Conservation (phyloP, 2,113 vertebrate genomes). For the Bos javanicus region DNA sequence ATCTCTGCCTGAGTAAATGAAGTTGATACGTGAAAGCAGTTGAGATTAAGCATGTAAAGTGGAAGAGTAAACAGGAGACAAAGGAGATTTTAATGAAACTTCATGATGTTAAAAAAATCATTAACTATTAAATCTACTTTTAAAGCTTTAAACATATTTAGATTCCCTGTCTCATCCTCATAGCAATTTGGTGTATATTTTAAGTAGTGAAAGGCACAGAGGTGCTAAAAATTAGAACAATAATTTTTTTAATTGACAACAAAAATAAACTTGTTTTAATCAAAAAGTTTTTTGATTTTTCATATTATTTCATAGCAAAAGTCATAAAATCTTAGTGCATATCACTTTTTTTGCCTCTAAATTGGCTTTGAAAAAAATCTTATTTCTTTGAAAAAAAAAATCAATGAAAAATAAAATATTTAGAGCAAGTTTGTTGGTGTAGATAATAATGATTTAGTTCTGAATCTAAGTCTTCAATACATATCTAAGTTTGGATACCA, state of each 20-base stretch:
- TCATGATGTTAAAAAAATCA: not conserved
- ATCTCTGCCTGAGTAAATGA: slow-evolving; percentile 51
- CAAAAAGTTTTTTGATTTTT: not conserved
- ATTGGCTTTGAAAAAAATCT: slow-evolving; percentile 22
- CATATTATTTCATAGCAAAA: slow-evolving; percentile 14
- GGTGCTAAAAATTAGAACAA: not conserved
- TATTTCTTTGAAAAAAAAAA: slow-evolving; percentile 17
- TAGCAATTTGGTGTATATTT: not conserved
- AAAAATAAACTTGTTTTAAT: slow-evolving; percentile 28
- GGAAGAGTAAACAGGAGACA: slow-evolving; percentile 48
- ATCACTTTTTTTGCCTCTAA: not conserved
- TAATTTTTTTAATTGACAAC: not conserved
- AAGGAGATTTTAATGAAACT: slow-evolving; percentile 36
- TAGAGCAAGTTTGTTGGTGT: not conserved
- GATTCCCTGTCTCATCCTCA: not conserved
- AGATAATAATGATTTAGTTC: not conserved
- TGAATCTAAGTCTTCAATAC: not conserved
- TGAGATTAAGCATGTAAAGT: slow-evolving; percentile 46
- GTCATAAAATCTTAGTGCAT: not conserved
- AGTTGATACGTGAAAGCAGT: not conserved
- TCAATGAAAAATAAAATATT: slow-evolving; percentile 5
- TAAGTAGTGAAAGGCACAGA: not conserved
- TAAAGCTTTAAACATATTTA: slow-evolving; percentile 4
- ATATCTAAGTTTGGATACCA: slow-evolving; percentile 19
- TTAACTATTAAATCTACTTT: not conserved